phyloP scores from a whole-genome alignment of 2,888 invertebrate species.

The Machimus rusticus region DNA sequence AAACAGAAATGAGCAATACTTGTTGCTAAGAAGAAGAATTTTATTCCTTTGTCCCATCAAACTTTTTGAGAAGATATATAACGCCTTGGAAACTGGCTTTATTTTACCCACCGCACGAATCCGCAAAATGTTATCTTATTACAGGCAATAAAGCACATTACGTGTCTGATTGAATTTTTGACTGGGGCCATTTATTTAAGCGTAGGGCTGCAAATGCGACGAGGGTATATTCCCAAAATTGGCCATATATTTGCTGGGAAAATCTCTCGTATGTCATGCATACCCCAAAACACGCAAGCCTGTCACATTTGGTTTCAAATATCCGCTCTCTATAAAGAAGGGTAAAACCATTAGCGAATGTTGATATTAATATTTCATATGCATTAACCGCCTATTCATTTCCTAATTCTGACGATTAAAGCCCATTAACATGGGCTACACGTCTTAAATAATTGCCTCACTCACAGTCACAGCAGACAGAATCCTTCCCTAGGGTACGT shows the following conservation, averaged over 20 bases:
- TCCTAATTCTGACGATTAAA: background rate
- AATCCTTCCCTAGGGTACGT: background rate
- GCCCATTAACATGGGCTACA: background rate
- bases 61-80: no score
- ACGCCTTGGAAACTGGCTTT: background rate
- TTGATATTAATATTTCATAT: background rate
- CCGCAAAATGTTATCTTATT: background rate
- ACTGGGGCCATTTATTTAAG: background rate
- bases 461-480: background rate
- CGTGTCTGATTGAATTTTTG: background rate
- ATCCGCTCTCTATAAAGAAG: background rate
- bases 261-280: background rate
- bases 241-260: background rate
- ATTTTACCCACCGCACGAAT: background rate
- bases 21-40: no score
- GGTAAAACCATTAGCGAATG: background rate
- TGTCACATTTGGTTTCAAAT: background rate
- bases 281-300: background rate
- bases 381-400: background rate
- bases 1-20: no score
- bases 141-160: background rate
- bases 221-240: background rate
- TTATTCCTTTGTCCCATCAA: no score
- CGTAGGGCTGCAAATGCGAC: background rate
- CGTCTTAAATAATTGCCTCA: background rate